Evolutionary conservation across 2,797 vertebrate species (phyloP), one percentile per base, ranked within the genome.

Genomic region (Zalophus californianus): DNA sequence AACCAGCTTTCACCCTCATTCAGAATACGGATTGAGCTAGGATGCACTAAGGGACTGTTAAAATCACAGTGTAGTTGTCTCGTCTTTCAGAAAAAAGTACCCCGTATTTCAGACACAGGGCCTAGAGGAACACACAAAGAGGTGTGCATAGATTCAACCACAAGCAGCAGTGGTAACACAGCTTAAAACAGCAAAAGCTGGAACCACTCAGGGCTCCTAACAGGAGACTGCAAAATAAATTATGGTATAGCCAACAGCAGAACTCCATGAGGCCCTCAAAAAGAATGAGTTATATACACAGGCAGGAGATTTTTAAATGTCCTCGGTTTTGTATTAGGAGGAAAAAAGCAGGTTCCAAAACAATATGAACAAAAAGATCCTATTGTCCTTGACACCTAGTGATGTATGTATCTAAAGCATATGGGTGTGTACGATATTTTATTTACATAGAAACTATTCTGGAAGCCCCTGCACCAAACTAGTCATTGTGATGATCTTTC

Each of bases 361-460:
- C 9, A 92, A 2, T 29, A 54, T 50, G 21, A 3, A n/a, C 18
- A 85, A 78, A 77, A 83, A 95, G 38, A 79, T 32, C 68, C 62
- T 66, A 52, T 23, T 90, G 94, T 91, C 50, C 68, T 60, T 86
- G 77, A 89, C 5, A 60, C 52, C 16, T 60, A 60, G 20, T 20
- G 8, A 2, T 18, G 3, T 73, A 1, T 87, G 13, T 64, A 1
- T 58, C 18, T 41, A 89, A 92, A 83, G 78, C 70, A 89, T 32
- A 29, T 2, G 23, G 8, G 25, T 27, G 9, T 82, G 13, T 64
- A 41, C 32, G 32, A 4, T 44, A 38, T 85, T 92, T 89, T 32
- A 82, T 91, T 91, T 89, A 54, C 50, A 70, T n/a, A 96, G 68
- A 56, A 82, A 85, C 66, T 86, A 90, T 56, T 78, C 50, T 83